Base-by-base conservation (phyloP, 2,888 invertebrate species). In the Parthenolecanium corni region DNA sequence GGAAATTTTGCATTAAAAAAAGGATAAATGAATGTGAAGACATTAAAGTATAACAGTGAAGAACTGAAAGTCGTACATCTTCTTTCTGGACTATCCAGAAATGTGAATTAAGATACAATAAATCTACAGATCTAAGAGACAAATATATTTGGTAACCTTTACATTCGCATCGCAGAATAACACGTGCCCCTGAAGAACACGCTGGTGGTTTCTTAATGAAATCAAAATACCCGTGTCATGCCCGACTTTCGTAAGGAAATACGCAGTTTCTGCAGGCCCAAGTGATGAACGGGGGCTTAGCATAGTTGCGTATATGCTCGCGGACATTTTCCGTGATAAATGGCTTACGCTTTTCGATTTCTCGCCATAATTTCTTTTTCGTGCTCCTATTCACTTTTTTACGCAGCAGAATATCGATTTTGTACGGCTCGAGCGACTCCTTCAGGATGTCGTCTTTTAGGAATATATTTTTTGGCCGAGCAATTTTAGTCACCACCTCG, bases 311-410 rank as follows among this genome's bases (percentile, higher is more conserved):
- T 46, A 61, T 61, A 38, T 61, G 61, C 3, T 47, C 24, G 23
- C 20, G 21, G 4, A 61, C 61, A 38, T 51, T 61, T 3, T 47
- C 11, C 36, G 61, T 47, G 21, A 61, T 61, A 12, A 61, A 61
- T n/a, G 61, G 61, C 18, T 61, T 61, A 16, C 61, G 47, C 23
- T 21, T 49, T n/a, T 61, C 49, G 14, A 61, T 51, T 40, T 61
- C 61, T n/a, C 61, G 61, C 61, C 61, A 61, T 38, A 61, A 40
- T 21, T 61, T 61, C n/a, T 61, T 61, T n/a, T 38, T 47, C n/a
- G 61, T 61, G 21, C 51, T 61, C 18, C n/a, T 21, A 21, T 40
- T 61, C 20, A 61, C 24, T 31, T 61, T 61, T 20, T 61, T 61
- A 9, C 14, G 31, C 5, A 61, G 16, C 12, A 51, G 61, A 21